Evolutionary conservation across 1,140 invertebrate genomes (phyloP), one percentile per base, ranked within the genome.

Genomic region (Apis cerana): DNA sequence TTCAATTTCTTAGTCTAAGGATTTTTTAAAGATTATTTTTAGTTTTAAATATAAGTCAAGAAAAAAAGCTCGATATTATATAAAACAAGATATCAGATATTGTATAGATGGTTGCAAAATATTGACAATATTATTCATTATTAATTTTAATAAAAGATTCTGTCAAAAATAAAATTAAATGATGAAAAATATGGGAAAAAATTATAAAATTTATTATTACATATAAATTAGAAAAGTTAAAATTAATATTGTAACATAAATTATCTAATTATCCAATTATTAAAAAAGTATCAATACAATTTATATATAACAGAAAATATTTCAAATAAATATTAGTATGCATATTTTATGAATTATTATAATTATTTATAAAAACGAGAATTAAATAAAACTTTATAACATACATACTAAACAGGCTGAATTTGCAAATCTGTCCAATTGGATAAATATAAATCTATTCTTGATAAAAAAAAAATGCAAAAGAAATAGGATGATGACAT

Each of bases 401-500:
- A 23, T 69, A 23, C 23, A 21, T 48, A 52, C 17, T 23, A 12
- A 10, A 19, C 13, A 54, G 3, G 11, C 10, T 64, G 72, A 62
- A 43, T 43, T 43, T 61, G 72, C 48, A 61, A 62, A 75, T 52
- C n/a, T 74, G 62, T 52, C n/a, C 54, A 52, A 75, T 79, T 58
- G 54, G n/a, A 9, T 43, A 13, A 48, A 10, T 19, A 67, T 23
- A 62, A 70, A 80, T 75, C 61, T 27, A 52, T 48, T 43, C 8
- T 33, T 9, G 21, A 9, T 3, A 23, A 5, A 50, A n/a, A 27
- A n/a, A n/a, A 7, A 54, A 11, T 12, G 43, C 7, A 12, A 17
- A 56, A 65, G 11, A 21, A 43, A 75, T 33, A 4, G 33, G 52
- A 56, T 19, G 52, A 27, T n/a, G 43, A 23, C 52, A 64, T 81